phyloP scores from a whole-genome alignment of 2,797 vertebrate species.

The Lagocephalus sceleratus region DNA sequence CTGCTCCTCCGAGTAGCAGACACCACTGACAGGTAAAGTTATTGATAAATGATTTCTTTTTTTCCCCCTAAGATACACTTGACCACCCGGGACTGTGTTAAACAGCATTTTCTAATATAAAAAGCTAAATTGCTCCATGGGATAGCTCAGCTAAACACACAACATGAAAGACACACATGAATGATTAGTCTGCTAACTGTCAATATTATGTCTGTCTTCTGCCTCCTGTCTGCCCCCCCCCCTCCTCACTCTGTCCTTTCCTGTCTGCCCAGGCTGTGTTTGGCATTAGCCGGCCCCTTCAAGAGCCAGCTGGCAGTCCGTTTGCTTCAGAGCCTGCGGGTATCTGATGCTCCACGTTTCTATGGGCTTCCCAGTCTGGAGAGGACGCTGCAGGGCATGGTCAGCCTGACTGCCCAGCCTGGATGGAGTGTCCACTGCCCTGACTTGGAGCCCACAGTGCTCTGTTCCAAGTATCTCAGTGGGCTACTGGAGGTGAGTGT shows the following conservation, averaged over 20 bases:
- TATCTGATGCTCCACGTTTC: constrained; percentile 91
- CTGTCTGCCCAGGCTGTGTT: constrained; percentile 76
- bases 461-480: constrained; percentile 88
- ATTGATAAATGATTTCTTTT: neutral
- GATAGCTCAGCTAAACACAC: too few species aligned
- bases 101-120: too few species aligned
- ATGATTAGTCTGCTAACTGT: constrained; percentile 1
- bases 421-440: constrained; percentile 87
- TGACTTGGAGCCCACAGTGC: constrained; percentile 71
- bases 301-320: constrained; percentile 86
- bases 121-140: too few species aligned
- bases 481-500: constrained; percentile 87
- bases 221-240: constrained; percentile 14
- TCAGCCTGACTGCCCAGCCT: constrained; percentile 84
- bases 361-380: constrained; percentile 94
- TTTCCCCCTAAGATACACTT: neutral
- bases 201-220: neutral
- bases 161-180: neutral
- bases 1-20: constrained; percentile 76
- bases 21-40: constrained; percentile 83
- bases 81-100: constrained; percentile 2
- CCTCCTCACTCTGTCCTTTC: constrained; percentile 23
- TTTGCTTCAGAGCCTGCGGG: constrained; percentile 87
- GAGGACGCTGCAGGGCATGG: constrained; percentile 88
- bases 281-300: constrained; percentile 81